Percentiles rank a stretch among this genome's conserved stretches.
Conservation (phyloP, 2,797 vertebrate species). For the Anisognathus igniventris region DNA sequence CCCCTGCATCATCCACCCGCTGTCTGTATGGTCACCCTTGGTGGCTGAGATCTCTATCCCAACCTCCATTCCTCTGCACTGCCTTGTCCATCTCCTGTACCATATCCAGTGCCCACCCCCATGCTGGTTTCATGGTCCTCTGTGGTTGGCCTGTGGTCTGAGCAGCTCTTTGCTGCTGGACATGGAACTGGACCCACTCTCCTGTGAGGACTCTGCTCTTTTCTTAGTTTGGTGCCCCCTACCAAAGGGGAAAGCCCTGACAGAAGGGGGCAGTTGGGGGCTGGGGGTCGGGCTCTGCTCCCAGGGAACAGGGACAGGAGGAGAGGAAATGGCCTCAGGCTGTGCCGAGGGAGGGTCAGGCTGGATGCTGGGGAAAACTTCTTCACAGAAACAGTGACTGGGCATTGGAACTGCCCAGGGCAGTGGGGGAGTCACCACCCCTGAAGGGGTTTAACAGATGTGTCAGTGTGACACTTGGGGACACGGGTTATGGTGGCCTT, state of each 20-base stretch:
- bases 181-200: background rate
- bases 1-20: background rate
- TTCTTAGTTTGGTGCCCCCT: background rate
- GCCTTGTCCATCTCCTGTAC: background rate
- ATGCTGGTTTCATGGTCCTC: background rate
- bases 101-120: background rate
- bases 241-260: background rate
- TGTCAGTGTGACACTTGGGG: background rate
- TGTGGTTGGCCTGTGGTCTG: background rate
- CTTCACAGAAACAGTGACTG: background rate
- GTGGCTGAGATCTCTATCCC: background rate
- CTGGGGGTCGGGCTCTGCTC: accelerated
- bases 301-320: background rate
- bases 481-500: background rate
- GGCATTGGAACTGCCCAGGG: background rate
- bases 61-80: background rate
- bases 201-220: background rate
- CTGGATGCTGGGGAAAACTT: background rate
- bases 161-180: background rate
- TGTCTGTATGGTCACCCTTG: background rate
- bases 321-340: background rate
- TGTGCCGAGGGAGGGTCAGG: background rate
- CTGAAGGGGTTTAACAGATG: background rate
- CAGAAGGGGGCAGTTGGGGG: accelerated
- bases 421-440: background rate